Conservation (phyloP, 2,888 invertebrate genomes). For the Helleia helle region DNA sequence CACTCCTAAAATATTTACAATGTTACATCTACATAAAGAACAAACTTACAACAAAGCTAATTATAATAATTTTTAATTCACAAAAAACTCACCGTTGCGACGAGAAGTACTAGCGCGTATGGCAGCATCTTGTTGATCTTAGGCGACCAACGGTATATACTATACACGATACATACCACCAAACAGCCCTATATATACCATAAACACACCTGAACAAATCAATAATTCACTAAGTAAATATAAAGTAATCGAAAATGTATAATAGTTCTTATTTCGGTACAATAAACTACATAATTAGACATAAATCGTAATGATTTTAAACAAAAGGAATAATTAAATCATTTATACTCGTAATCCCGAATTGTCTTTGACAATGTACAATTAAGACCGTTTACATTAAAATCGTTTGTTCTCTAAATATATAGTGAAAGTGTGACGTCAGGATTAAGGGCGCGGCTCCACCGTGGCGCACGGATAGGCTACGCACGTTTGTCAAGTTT, state of each 20-base stretch:
- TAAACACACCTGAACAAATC: conserved; percentile 44
- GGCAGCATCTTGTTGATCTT: conserved; percentile 57
- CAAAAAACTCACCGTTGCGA: conserved; percentile 46
- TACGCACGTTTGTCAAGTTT: too few relatives aligned
- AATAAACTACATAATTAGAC: not conserved
- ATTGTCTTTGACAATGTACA: conserved; percentile 41
- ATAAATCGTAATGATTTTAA: conserved; percentile 13
- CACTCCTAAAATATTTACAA: too few relatives aligned
- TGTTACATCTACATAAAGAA: too few relatives aligned
- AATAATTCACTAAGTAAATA: conserved; percentile 23
- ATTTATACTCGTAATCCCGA: conserved; percentile 32
- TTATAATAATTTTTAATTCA: conserved; percentile 4
- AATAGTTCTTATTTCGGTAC: fast-evolving
- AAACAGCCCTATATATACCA: conserved; percentile 48
- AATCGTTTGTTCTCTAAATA: too few relatives aligned
- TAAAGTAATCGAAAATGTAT: not conserved
- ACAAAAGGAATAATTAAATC: conserved; percentile 46
- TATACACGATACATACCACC: conserved; percentile 41
- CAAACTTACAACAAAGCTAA: too few relatives aligned
- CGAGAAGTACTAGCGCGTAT: conserved; percentile 44
- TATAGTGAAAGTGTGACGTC: too few relatives aligned
- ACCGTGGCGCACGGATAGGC: too few relatives aligned
- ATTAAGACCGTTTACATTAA: conserved; percentile 31
- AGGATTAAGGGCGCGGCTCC: too few relatives aligned
- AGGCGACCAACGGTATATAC: conserved; percentile 58